Base-by-base conservation (phyloP, 2,797 vertebrate species). In the Phalanger gymnotis region DNA sequence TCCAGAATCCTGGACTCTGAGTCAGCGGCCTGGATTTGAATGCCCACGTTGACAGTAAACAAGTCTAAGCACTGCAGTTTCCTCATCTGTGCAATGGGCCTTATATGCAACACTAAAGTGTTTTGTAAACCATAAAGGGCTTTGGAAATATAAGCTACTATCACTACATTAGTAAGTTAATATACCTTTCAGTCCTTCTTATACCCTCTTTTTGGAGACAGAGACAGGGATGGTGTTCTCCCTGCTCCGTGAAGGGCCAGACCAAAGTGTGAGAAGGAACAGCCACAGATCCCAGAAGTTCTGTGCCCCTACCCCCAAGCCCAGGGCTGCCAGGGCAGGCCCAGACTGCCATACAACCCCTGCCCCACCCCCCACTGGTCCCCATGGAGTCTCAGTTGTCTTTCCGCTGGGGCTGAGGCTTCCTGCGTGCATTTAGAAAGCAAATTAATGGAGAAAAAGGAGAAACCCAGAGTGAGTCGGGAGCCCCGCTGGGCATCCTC, bases 311-410 rank as follows among this genome's bases (percentile, higher is more conserved):
- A 28, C 56, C 56, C 56, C 27, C 56, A 28, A 57, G 27, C 56
- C 56, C 56, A 73, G 73, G 73, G 73, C 73, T 57, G 56, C 73
- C 40, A 81, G 73, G 73, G 40, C 73, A 87, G 73, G 73, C 73
- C 40, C 73, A 51, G 73, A 27, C 40, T 87, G 73, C 73, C 73
- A 27, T 16, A 47, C 40, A 47, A 53, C 30, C n/a, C 57, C 58
- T 0, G 51, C 51, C 12, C 4, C 1, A 16, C 4, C 51, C 52
- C 27, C 22, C 13, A 16, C 34, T 12, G 31, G 53, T 9, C 25
- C 61, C n/a, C 89, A 11, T 0, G 9, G 40, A 25, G 81, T 22
- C 4, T 55, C 2, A 5, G 2, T 52, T 0, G n/a, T 2, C 47
- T 73, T 51, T n/a, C 89, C 92, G 54, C 91, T 7, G 30, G 40